Conservation (phyloP, 2,113 vertebrate genomes). For the Ictalurus furcatus region DNA sequence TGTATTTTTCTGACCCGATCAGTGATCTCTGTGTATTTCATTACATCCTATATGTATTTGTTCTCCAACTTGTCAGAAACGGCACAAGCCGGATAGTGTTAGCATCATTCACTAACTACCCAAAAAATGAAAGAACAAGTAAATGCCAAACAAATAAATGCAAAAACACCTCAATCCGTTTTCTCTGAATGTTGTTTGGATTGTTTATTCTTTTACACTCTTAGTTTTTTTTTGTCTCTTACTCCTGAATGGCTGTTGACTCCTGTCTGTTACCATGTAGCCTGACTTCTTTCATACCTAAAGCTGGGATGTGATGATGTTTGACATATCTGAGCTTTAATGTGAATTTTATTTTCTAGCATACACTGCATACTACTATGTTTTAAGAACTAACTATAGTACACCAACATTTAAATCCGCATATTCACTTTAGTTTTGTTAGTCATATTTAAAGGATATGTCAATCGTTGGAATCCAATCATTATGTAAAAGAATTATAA, state of each 20-base stretch:
- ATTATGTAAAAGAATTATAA: neutral
- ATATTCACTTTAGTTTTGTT: neutral
- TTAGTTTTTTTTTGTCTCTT: neutral
- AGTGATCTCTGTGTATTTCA: neutral
- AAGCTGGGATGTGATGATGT: neutral
- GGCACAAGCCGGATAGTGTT: neutral
- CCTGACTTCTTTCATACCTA: neutral
- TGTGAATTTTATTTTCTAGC: neutral
- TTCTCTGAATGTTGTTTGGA: neutral
- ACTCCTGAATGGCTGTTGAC: neutral
- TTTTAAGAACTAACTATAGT: neutral
- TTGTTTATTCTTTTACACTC: neutral
- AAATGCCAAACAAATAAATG: neutral
- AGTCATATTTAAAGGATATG: neutral
- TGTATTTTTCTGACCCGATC: neutral
- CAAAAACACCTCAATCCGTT: neutral
- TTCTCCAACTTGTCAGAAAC: neutral
- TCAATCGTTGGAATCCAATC: too few relatives aligned
- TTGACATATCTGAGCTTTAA: neutral
- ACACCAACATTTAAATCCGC: neutral
- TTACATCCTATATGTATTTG: neutral
- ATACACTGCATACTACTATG: neutral
- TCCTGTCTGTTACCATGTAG: neutral
- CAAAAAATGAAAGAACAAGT: neutral
- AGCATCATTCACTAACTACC: neutral